Evolutionary conservation across 2,113 vertebrate genomes (phyloP).

Genomic region (Naja naja): DNA sequence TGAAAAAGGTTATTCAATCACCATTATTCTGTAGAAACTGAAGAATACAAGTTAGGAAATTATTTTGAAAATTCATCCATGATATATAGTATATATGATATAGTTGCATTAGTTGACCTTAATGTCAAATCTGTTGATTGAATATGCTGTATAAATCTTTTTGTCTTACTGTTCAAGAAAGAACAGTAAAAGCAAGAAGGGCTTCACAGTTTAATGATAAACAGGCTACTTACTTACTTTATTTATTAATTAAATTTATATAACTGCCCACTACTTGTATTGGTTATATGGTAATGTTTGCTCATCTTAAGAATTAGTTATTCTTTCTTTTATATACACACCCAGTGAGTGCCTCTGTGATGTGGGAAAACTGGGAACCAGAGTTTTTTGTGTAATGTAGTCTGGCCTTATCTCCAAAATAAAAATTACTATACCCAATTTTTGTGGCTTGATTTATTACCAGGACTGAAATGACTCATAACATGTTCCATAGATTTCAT

Average conservation of each 20-base stretch:
- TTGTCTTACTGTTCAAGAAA: background rate
- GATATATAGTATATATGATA: background rate
- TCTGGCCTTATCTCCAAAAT: background rate
- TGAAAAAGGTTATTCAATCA: background rate
- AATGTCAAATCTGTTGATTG: background rate
- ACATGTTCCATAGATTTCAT: background rate
- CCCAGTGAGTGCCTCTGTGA: background rate
- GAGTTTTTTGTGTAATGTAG: background rate
- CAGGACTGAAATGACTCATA: background rate
- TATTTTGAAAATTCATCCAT: background rate
- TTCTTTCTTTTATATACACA: background rate
- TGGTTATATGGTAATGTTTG: background rate
- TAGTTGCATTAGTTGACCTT: background rate
- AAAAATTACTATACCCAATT: background rate
- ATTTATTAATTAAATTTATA: background rate
- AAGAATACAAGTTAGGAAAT: background rate
- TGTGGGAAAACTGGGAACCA: background rate
- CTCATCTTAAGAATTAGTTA: background rate
- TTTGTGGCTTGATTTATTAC: background rate
- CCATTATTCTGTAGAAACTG: background rate
- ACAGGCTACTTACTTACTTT: background rate
- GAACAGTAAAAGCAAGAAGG: background rate
- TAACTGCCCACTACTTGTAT: background rate
- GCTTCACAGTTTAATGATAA: background rate
- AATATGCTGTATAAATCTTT: background rate